phyloP scores from a whole-genome alignment of 2,797 vertebrate genomes.

The Sebastes variabilis region DNA sequence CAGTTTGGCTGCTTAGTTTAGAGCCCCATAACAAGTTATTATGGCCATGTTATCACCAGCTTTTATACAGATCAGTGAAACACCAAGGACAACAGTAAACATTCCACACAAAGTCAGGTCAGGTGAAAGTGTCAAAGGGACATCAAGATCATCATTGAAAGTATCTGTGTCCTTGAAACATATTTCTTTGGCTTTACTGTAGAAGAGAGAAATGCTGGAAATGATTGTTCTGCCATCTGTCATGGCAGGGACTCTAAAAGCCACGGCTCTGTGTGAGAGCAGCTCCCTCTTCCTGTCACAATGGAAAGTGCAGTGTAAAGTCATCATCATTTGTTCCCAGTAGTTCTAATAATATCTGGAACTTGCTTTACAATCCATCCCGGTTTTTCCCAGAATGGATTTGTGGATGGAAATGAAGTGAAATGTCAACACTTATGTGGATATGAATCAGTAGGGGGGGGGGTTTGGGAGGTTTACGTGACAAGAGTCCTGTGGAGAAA shows the following conservation, averaged over 20 bases:
- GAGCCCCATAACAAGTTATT: no score
- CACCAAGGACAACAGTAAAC: not conserved
- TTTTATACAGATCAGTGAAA: no score
- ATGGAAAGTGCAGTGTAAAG: not conserved
- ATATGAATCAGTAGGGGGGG: not conserved
- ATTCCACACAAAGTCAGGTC: not conserved
- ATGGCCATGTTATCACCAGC: no score
- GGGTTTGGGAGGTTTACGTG: not conserved
- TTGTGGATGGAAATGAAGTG: not conserved
- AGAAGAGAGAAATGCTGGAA: not conserved
- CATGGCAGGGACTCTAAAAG: not conserved
- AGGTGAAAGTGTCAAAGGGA: not conserved
- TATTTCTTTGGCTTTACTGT: not conserved
- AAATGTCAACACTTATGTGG: not conserved
- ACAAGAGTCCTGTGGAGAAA: conserved; percentile 9
- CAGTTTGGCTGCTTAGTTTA: no score
- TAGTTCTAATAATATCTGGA: not conserved
- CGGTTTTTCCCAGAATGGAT: not conserved
- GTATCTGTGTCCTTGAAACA: not conserved
- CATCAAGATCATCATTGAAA: not conserved
- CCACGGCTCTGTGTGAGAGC: not conserved
- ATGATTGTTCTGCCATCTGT: not conserved
- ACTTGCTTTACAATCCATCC: not conserved
- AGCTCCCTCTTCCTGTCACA: not conserved
- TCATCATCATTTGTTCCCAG: not conserved